Conservation (phyloP, 2,113 vertebrate genomes). For the Heterotilapia buettikoferi region DNA sequence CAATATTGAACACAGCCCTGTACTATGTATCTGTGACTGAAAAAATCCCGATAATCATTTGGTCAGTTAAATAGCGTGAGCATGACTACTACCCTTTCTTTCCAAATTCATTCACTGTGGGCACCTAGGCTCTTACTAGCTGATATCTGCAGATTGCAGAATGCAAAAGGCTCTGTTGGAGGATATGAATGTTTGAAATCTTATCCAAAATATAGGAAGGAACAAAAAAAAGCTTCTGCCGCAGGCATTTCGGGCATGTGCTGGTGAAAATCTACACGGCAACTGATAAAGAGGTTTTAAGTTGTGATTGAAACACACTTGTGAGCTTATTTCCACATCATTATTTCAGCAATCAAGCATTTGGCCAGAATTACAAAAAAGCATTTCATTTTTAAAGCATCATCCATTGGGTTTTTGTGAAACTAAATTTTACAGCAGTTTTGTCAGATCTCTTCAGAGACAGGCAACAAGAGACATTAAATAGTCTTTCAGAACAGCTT, state of each 20-base stretch:
- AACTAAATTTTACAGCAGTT: slow-evolving; percentile 59
- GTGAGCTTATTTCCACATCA: slow-evolving; percentile 54
- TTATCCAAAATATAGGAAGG: not conserved
- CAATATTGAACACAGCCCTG: not conserved
- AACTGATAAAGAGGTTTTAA: slow-evolving; percentile 19
- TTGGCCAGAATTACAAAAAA: slow-evolving; percentile 63
- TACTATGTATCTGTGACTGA: not conserved
- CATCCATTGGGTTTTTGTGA: slow-evolving; percentile 32
- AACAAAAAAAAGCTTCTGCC: not conserved
- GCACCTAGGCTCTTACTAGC: not conserved
- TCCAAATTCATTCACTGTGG: not conserved
- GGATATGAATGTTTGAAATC: slow-evolving; percentile 6
- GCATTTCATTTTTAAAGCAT: slow-evolving; percentile 64
- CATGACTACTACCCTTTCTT: not conserved
- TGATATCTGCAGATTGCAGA: not conserved
- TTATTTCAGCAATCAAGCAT: slow-evolving; percentile 65
- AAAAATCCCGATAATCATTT: not conserved
- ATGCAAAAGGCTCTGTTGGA: not conserved
- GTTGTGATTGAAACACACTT: slow-evolving; percentile 10
- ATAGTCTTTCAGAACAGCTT: slow-evolving; percentile 32
- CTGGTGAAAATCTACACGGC: not conserved
- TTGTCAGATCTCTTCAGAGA: slow-evolving; percentile 42
- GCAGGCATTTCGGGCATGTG: not conserved
- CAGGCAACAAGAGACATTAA: slow-evolving; percentile 31
- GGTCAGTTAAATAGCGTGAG: not conserved